Evolutionary conservation across 2,888 invertebrate genomes (phyloP).

Genomic region (Celastrina argiolus): DNA sequence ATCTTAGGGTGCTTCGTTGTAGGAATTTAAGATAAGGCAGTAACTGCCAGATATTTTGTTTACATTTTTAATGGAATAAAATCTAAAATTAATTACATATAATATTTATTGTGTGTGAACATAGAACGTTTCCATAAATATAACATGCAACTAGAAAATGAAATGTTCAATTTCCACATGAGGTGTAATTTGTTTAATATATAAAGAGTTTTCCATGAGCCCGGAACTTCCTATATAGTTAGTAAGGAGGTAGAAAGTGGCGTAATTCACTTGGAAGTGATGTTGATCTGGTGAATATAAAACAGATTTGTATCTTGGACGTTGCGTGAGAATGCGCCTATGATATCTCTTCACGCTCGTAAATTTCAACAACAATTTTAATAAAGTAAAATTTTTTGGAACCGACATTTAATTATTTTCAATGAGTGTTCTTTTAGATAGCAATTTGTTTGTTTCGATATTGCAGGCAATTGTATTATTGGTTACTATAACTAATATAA

Average conservation of each 20-base stretch:
- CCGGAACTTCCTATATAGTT: constrained; percentile 34
- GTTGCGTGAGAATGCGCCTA: constrained; percentile 48
- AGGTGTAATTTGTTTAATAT: constrained; percentile 3
- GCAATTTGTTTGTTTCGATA: background rate
- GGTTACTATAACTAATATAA: background rate
- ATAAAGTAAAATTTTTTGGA: constrained; percentile 27
- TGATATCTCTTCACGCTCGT: constrained; percentile 42
- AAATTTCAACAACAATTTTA: constrained; percentile 35
- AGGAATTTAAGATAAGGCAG: too few relatives aligned
- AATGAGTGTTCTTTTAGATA: background rate
- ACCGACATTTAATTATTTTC: constrained; percentile 10
- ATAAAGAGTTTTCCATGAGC: constrained; percentile 7
- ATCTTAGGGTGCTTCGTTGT: too few relatives aligned
- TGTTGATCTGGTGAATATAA: constrained; percentile 36
- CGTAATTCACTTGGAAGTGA: constrained; percentile 37
- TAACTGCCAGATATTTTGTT: too few relatives aligned
- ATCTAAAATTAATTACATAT: background rate
- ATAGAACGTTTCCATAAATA: background rate
- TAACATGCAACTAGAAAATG: background rate
- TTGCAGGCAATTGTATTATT: background rate
- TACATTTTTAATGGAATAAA: too few relatives aligned
- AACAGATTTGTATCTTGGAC: constrained; percentile 38
- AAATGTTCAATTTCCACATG: background rate
- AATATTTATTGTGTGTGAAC: background rate
- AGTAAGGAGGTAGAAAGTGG: constrained; percentile 42